Percentiles rank a stretch among this genome's conserved stretches.
phyloP scores from a whole-genome alignment of 2,888 invertebrate species.

The Chaetogeoica ovagalla region DNA sequence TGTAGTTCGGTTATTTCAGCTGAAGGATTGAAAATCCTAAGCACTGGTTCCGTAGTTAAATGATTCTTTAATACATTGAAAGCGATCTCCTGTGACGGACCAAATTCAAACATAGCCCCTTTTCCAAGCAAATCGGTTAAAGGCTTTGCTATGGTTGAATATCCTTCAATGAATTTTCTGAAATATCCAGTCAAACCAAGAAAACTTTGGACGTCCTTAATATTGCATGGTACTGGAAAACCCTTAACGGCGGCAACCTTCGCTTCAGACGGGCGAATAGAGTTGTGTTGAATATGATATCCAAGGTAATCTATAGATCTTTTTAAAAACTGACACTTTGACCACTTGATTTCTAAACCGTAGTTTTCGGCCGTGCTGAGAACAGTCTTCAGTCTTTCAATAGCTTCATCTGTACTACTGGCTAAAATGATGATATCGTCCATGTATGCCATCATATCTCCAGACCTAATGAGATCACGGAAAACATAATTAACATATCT shows the following conservation, averaged over 20 bases:
- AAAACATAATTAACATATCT: conserved; percentile 57
- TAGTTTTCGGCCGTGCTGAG: conserved; percentile 52
- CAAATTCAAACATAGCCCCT: background rate
- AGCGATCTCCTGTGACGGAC: background rate
- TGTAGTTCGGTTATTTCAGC: conserved; percentile 8
- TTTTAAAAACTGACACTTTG: conserved; percentile 51
- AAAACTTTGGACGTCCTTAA: background rate
- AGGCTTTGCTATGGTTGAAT: conserved; percentile 18
- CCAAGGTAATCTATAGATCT: conserved; percentile 8
- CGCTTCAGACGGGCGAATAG: conserved; percentile 19
- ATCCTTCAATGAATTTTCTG: conserved; percentile 36
- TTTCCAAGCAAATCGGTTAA: background rate
- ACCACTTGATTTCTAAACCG: conserved; percentile 48
- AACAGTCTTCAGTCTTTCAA: conserved; percentile 55
- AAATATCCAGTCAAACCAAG: conserved; percentile 15
- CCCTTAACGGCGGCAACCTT: background rate
- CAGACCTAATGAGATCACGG: conserved; percentile 56
- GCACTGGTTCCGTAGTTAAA: conserved; percentile 12
- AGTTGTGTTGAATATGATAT: background rate
- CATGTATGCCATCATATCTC: conserved; percentile 56
- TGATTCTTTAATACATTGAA: conserved; percentile 10
- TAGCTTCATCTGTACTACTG: conserved; percentile 55
- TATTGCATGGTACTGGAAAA: conserved; percentile 8
- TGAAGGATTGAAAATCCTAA: conserved; percentile 39
- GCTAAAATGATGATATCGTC: conserved; percentile 57